phyloP scores from a whole-genome alignment of 92 coral and sea anemone genomes.

The Meandrina meandrites region DNA sequence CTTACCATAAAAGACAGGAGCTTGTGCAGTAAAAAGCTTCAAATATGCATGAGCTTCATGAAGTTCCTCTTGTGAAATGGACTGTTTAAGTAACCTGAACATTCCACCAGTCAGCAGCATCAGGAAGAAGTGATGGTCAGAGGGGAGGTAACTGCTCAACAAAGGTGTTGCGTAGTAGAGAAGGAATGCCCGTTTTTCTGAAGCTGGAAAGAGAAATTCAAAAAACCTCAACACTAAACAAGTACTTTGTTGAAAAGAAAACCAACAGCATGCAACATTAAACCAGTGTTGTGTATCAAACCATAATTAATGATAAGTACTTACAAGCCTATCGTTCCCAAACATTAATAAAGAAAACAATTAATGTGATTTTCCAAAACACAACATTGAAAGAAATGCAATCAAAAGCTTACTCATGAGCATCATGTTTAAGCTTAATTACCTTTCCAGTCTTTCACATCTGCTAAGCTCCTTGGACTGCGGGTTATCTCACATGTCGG shows the following conservation, averaged over 20 bases:
- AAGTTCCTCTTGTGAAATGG: slow-evolving; percentile 41
- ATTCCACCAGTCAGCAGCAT: slow-evolving; percentile 54
- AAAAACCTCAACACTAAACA: neutral
- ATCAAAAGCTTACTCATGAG: no score
- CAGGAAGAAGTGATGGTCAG: slow-evolving; percentile 36
- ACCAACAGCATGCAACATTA: no score
- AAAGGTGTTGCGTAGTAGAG: slow-evolving; percentile 46
- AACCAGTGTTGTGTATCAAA: no score
- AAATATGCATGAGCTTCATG: slow-evolving; percentile 39
- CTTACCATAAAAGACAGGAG: slow-evolving; percentile 55
- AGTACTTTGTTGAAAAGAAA: neutral
- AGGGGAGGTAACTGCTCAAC: slow-evolving; percentile 36
- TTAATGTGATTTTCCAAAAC: no score
- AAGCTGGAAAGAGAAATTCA: neutral
- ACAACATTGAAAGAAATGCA: no score
- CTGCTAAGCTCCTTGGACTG: slow-evolving; percentile 39
- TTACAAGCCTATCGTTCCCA: neutral
- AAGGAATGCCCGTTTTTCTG: slow-evolving; percentile 53
- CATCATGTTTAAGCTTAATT: no score
- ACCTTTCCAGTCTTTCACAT: slow-evolving; percentile 49
- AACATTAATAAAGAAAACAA: no score
- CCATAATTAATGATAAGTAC: no score
- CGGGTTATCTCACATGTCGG: slow-evolving; percentile 49
- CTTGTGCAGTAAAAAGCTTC: slow-evolving; percentile 52
- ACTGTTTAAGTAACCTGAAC: slow-evolving; percentile 36